phyloP scores from a whole-genome alignment of 2,888 invertebrate species.

The Sisyra terminalis region DNA sequence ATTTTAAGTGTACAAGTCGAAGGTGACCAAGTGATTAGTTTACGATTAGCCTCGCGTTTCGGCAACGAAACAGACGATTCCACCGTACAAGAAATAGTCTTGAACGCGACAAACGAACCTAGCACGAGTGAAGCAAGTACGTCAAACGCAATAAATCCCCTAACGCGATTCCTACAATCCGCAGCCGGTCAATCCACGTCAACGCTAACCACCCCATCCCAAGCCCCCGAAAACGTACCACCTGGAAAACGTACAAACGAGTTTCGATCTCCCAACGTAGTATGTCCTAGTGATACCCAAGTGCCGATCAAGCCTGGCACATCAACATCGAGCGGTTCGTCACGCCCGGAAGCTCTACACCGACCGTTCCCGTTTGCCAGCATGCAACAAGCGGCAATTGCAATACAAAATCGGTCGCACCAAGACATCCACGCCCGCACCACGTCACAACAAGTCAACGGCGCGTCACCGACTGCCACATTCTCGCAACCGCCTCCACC shows the following conservation, averaged over 20 bases:
- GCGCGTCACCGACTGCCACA: constrained; percentile 15
- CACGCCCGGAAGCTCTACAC: constrained; percentile 35
- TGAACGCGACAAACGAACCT: constrained; percentile 29
- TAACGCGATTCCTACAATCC: constrained; percentile 14
- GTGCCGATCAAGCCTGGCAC: constrained; percentile 25
- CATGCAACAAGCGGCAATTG: constrained; percentile 74
- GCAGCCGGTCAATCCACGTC: constrained; percentile 12
- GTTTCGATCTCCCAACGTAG: constrained; percentile 63
- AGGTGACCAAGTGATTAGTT: constrained; percentile 64
- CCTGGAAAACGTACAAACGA: not conserved
- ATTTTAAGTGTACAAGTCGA: constrained; percentile 91
- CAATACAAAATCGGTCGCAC: constrained; percentile 53
- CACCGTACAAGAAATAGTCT: constrained; percentile 49
- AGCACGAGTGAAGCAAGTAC: not conserved
- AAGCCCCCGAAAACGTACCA: constrained; percentile 15
- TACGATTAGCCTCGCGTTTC: constrained; percentile 44
- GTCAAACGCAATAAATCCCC: constrained; percentile 2
- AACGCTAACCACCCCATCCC: constrained; percentile 15
- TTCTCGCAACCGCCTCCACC: constrained; percentile 28
- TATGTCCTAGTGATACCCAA: constrained; percentile 58
- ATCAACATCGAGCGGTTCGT: not conserved
- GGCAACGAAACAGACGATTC: constrained; percentile 46
- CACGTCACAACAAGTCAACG: no score
- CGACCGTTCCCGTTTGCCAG: constrained; percentile 75
- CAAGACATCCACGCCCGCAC: not conserved